Conservation (phyloP, 2,797 vertebrate genomes). For the Propithecus perrieri region DNA sequence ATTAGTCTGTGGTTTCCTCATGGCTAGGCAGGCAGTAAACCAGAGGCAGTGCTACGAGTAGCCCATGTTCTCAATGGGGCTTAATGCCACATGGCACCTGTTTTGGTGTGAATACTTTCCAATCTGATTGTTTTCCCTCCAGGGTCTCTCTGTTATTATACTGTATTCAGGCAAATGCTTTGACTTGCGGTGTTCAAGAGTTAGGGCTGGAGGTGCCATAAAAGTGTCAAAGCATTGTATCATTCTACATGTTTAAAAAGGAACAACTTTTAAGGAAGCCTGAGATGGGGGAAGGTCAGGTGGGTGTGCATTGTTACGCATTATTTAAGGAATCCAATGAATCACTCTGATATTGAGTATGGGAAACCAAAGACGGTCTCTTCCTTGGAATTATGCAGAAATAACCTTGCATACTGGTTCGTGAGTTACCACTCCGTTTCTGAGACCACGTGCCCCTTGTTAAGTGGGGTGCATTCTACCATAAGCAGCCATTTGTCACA, state of each 20-base stretch:
- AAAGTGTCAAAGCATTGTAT: not conserved
- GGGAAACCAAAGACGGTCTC: not conserved
- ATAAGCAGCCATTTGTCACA: not conserved
- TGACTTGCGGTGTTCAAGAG: not conserved
- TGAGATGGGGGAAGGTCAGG: not conserved
- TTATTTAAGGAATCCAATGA: not conserved
- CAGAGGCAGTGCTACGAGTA: not conserved
- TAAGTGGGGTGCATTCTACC: not conserved
- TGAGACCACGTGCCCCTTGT: not conserved
- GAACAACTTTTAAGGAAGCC: not conserved
- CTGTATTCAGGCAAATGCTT: constrained; percentile 36
- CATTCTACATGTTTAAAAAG: not conserved
- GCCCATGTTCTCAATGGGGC: constrained; percentile 20
- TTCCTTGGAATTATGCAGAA: not conserved
- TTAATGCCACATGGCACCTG: constrained; percentile 20
- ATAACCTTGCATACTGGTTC: accelerated
- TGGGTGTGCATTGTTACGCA: not conserved
- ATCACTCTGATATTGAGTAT: not conserved
- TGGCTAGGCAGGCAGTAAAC: constrained; percentile 22
- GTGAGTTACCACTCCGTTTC: not conserved
- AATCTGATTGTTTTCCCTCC: not conserved
- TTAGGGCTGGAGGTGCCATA: not conserved
- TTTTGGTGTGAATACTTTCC: not conserved
- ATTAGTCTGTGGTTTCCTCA: constrained; percentile 31
- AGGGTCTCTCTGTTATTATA: not conserved